phyloP scores from a whole-genome alignment of 2,888 invertebrate species.

The Clitarchus hookeri region DNA sequence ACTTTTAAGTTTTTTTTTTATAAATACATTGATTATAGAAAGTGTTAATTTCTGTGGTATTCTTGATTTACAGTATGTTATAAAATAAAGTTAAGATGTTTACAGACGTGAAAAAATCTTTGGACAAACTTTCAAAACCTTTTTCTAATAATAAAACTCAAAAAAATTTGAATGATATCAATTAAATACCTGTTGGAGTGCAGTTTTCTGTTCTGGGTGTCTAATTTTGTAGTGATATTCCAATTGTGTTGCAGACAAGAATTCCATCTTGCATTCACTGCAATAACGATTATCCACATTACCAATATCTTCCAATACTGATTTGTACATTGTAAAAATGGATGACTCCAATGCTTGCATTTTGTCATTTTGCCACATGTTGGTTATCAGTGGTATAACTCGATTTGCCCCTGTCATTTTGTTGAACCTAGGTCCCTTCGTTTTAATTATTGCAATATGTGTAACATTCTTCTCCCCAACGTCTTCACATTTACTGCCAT shows the following conservation, averaged over 20 bases:
- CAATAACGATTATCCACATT: conserved; percentile 31
- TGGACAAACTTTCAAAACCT: too few species aligned
- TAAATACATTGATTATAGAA: too few species aligned
- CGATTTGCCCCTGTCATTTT: conserved; percentile 37
- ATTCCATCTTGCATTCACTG: conserved; percentile 27
- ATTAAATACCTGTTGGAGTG: too few species aligned
- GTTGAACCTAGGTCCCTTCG: conserved; percentile 23
- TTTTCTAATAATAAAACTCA: too few species aligned
- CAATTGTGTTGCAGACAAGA: conserved; percentile 33
- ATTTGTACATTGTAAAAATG: conserved; percentile 29
- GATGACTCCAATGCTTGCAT: conserved; percentile 26
- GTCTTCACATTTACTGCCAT: too few species aligned
- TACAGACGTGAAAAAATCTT: too few species aligned
- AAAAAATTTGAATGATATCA: too few species aligned
- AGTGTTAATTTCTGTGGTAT: too few species aligned
- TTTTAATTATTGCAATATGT: conserved; percentile 38
- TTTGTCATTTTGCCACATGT: conserved; percentile 33
- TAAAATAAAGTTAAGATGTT: too few species aligned
- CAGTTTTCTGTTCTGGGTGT: too few species aligned
- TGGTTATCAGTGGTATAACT: conserved; percentile 39
- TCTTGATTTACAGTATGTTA: too few species aligned
- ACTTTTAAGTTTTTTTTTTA: too few species aligned
- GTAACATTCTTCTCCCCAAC: conserved; percentile 30
- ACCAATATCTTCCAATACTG: conserved; percentile 29
- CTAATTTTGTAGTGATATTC: conserved; percentile 29